Evolutionary conservation across 1,140 invertebrate species (phyloP).

Genomic region (Ptiloglossa arizonensis): DNA sequence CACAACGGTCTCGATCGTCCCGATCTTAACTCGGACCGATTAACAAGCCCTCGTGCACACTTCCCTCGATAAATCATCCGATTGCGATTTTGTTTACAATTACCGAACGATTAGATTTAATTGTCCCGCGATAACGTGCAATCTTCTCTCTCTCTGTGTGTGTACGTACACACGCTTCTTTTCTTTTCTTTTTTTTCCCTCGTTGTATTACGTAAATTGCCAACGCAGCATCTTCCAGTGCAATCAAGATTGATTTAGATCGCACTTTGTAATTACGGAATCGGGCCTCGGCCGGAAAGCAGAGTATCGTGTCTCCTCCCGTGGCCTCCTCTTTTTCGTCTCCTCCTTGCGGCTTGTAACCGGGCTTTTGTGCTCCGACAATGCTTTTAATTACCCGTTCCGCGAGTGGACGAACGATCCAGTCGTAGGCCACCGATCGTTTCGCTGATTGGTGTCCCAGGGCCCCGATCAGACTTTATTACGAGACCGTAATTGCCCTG

Average conservation of each 20-base stretch:
- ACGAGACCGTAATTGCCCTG: constrained; percentile 40
- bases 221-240: constrained; percentile 30
- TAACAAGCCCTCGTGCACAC: too few species aligned
- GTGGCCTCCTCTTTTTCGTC: constrained; percentile 17
- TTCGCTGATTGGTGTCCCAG: constrained; percentile 30
- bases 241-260: constrained; percentile 55
- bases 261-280: constrained; percentile 55
- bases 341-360: neutral
- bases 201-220: constrained; percentile 29
- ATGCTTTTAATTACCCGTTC: constrained; percentile 63
- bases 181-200: too few species aligned
- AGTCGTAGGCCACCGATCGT: constrained; percentile 17
- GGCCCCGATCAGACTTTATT: constrained; percentile 40
- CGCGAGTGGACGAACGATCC: neutral
- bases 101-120: constrained; percentile 11
- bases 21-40: too few species aligned
- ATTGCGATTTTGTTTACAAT: neutral
- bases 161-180: too few species aligned
- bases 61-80: too few species aligned
- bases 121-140: constrained; percentile 8
- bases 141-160: neutral
- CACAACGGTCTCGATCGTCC: too few species aligned
- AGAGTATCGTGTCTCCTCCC: constrained; percentile 12
- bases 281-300: constrained; percentile 26
- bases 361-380: constrained; percentile 54